Percentiles rank a stretch among this genome's conserved stretches.
phyloP scores from a whole-genome alignment of 2,888 invertebrate species.

The Drosophila barbarae region DNA sequence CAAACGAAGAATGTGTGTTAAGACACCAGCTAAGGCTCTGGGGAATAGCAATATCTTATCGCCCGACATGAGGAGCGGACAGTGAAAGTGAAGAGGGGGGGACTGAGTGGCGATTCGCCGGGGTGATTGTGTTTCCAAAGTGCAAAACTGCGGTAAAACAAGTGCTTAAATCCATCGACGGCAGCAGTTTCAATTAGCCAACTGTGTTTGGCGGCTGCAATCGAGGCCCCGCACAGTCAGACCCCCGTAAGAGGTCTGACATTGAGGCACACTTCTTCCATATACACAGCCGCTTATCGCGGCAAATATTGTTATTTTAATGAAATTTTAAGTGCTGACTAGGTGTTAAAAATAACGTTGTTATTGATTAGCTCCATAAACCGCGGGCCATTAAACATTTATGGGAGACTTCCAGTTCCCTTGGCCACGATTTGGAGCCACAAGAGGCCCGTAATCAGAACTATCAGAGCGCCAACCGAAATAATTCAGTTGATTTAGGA shows the following conservation, averaged over 20 bases:
- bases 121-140: neutral
- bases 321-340: conserved; percentile 30
- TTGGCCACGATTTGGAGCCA: conserved; percentile 4
- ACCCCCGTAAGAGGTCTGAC: conserved; percentile 13
- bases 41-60: conserved; percentile 59
- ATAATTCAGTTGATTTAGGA: conserved; percentile 25
- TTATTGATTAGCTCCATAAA: conserved; percentile 43
- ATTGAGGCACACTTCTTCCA: conserved; percentile 34
- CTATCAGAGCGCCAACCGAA: neutral
- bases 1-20: conserved; percentile 46
- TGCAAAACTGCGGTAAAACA: conserved; percentile 37
- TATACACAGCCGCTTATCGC: conserved; percentile 9
- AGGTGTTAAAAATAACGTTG: conserved; percentile 24
- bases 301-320: conserved; percentile 28
- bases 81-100: conserved; percentile 42
- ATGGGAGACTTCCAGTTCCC: conserved; percentile 31
- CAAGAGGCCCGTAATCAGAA: conserved; percentile 11
- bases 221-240: conserved; percentile 24
- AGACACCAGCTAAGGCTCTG: conserved; percentile 35
- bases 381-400: conserved; percentile 21
- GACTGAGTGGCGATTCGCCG: neutral
- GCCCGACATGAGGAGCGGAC: conserved; percentile 10
- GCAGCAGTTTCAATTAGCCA: conserved; percentile 38
- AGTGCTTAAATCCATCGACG: conserved; percentile 38
- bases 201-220: conserved; percentile 4